Evolutionary conservation across 2,888 invertebrate species (phyloP), one percentile per base, ranked within the genome.

Genomic region (Clostera curtula): DNA sequence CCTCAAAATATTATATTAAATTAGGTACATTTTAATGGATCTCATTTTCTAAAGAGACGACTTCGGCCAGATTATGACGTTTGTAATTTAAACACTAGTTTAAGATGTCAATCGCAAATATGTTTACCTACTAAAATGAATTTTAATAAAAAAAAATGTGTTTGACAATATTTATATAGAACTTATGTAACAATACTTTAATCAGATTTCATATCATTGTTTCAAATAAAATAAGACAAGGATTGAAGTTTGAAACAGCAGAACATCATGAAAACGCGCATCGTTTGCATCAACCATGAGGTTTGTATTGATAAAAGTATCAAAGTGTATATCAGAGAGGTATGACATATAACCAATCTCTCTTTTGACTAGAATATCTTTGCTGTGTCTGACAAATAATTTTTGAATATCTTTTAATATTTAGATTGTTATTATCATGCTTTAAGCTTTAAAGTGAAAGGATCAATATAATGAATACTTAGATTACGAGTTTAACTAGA

Each of bases 381-480:
- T 72, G 83, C 83, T 83, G 83, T 84, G 83, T 79, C 67, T 70
- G 83, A 83, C 83, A 83, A 83, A 83, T 83, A 83, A 79, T 53
- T 54, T 43, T 35, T 30, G 37, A 26, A 24, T 27, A 40, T 33
- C 31, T 49, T 41, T 29, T 11, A 36, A 29, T 31, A 32, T 34
- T 26, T 40, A 29, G 19, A 29, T 27, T 12, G 19, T 36, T 40
- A 33, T 43, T 40, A 38, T 34, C 29, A 41, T 49, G 46, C 46
- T 47, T 55, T 17, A 42, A 48, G 49, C 46, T 51, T 47, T 49
- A 45, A 45, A 45, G 40, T 24, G 27, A 31, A 49, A 39, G 47
- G 47, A 43, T 44, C 46, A 43, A 44, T 34, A 27, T 48, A 36
- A 40, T 37, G 10, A 35, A 30, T 36, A 35, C 29, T 34, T 31